Conservation (phyloP, 2,113 vertebrate genomes). For the Orycteropus afer region DNA sequence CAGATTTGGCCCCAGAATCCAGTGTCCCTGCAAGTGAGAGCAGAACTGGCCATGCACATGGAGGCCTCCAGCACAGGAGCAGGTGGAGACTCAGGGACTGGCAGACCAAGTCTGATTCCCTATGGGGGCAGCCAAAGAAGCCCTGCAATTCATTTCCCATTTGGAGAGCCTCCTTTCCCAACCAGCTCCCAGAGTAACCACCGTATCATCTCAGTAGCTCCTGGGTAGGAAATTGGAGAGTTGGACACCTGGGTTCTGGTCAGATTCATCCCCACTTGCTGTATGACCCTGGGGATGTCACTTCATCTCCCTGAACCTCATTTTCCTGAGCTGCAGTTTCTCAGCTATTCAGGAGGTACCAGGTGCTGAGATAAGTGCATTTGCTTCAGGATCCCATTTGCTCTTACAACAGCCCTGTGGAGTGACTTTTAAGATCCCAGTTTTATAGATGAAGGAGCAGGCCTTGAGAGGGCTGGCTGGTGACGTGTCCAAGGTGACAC, state of each 20-base stretch:
- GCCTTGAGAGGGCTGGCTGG: neutral
- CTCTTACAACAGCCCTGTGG: neutral
- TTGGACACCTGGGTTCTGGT: neutral
- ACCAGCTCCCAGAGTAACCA: neutral
- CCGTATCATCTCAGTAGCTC: neutral
- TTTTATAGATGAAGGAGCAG: too few species aligned
- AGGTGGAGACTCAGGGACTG: neutral
- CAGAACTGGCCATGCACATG: neutral
- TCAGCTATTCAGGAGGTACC: neutral
- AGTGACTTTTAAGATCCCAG: neutral
- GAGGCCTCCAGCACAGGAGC: neutral
- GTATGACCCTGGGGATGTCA: neutral
- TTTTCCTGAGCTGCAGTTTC: neutral
- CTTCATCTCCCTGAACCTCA: neutral
- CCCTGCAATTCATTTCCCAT: neutral
- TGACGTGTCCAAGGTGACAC: neutral
- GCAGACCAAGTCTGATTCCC: neutral
- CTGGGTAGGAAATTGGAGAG: neutral
- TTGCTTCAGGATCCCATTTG: neutral
- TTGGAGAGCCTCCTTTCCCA: neutral
- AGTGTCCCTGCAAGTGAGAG: neutral
- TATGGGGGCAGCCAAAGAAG: neutral
- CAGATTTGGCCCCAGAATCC: neutral
- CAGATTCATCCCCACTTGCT: neutral
- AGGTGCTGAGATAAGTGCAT: neutral